Evolutionary conservation across 2,113 vertebrate species (phyloP).

Genomic region (Lasiurus cinereus): DNA sequence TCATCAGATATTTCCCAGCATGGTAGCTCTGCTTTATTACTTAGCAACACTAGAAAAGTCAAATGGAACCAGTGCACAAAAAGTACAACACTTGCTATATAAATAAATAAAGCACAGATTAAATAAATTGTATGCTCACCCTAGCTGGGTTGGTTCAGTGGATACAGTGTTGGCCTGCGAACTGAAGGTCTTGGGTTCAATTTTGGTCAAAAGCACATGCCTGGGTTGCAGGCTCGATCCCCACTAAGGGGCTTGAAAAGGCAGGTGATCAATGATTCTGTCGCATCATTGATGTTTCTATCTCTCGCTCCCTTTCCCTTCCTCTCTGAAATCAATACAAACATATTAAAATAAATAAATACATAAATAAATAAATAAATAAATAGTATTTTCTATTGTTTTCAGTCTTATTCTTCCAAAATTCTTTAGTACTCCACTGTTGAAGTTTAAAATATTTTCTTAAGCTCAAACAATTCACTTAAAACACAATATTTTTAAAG

Average conservation of each 20-base stretch:
- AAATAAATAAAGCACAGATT: not conserved
- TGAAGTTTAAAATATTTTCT: not conserved
- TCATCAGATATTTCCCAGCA: not conserved
- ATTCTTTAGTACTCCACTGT: not conserved
- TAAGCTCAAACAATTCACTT: constrained; percentile 40
- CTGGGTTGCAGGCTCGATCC: too few species aligned
- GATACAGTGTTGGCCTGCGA: too few species aligned
- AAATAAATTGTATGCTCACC: not conserved
- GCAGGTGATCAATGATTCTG: too few species aligned
- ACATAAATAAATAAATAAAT: constrained; percentile 50
- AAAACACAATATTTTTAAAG: not conserved
- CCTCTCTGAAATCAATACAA: too few species aligned
- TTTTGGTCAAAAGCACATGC: too few species aligned
- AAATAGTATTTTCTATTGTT: not conserved
- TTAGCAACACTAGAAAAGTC: not conserved
- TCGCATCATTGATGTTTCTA: too few species aligned
- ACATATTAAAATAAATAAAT: not conserved
- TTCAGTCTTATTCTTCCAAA: constrained; percentile 47
- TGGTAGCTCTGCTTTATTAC: not conserved
- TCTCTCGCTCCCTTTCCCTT: too few species aligned
- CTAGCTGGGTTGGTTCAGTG: too few species aligned
- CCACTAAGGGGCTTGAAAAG: too few species aligned
- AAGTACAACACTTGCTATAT: not conserved
- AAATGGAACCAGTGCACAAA: not conserved
- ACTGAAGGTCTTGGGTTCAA: too few species aligned